These are phyloP conservation scores for Micromussa lordhowensis DNA, from an alignment of 92 coral and sea anemone genomes.

Conservation along the genomic window DNA sequence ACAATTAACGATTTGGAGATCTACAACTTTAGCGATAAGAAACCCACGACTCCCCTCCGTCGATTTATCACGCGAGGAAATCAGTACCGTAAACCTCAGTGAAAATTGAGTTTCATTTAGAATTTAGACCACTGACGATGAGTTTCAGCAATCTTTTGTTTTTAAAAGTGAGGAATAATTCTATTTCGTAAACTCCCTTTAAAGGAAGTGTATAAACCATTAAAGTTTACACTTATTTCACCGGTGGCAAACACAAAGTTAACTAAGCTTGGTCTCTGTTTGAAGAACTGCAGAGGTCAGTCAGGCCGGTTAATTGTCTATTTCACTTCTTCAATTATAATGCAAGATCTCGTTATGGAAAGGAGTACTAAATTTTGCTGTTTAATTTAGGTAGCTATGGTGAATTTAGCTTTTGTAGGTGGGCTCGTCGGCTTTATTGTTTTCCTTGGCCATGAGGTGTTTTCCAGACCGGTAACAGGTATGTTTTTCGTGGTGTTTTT, in stretches of 20 bases:
- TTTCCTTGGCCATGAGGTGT: conserved; percentile 11
- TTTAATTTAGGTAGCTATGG: neutral
- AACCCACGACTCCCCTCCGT: neutral
- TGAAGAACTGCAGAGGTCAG: neutral
- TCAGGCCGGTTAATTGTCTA: neutral
- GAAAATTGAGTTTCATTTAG: neutral
- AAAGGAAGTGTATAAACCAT: neutral
- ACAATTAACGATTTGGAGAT: neutral
- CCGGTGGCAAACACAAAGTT: conserved; percentile 10
- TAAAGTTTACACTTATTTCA: neutral
- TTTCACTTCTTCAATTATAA: neutral
- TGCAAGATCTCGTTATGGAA: neutral
- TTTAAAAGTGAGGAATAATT: neutral
- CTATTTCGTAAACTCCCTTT: neutral
- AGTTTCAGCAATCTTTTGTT: neutral
- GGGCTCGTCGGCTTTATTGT: conserved; percentile 3
- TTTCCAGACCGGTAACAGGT: conserved; percentile 35
- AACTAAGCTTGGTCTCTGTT: neutral
- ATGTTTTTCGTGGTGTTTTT: neutral
- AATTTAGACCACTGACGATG: neutral
- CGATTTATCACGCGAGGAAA: neutral
- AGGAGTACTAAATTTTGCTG: neutral
- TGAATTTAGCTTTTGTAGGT: neutral
- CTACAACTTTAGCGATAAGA: neutral
- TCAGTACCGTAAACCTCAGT: neutral